Evolutionary conservation across 2,113 vertebrate species (phyloP), one percentile per base, ranked within the genome.

Genomic region (Apteryx mantelli): DNA sequence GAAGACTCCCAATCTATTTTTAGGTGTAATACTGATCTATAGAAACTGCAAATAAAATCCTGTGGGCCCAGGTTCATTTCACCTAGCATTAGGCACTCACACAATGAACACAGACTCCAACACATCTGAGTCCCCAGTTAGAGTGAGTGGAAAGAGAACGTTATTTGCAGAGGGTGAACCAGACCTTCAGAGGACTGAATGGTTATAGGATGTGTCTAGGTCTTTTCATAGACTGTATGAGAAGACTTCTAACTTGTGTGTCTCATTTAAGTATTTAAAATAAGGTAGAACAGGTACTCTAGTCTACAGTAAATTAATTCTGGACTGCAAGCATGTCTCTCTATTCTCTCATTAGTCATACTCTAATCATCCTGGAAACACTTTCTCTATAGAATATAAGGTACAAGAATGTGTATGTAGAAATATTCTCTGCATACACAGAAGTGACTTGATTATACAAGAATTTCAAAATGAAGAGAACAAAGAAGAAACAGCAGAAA

Each of bases 291-390:
- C 15, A 78, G 55, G 22, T 34, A 52, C 32, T 60, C 25, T 16
- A 6, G 4, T 53, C 53, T 88, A 34, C 18, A 60, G 30, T 34
- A 36, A 32, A 24, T 53, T 46, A 6, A 13, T 64, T 79, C n/a
- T 8, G 12, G 46, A 19, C 53, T 64, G 25, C 0, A 0, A 46
- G 28, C 6, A 18, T 30, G 1, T 66, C 18, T 65, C 10, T 74
- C 19, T 76, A 0, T 77, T 90, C 30, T 73, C 13, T 86, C 5
- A 1, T 13, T 9, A 60, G 30, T 61, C 34, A 48, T 30, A 58
- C 5, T 9, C 24, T 52, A 17, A 53, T 77, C 11, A 28, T 92
- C 21, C 46, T 48, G 68, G 53, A 73, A 77, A 68, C 5, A 30
- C 7, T 68, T 73, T 74, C 19, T 69, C 64, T 48, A 73, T 4